A percentile compares a stretch with the other conserved stretches of the same genome.
phyloP scores from a whole-genome alignment of 1,140 invertebrate species.

The Brachionus koreanus region DNA sequence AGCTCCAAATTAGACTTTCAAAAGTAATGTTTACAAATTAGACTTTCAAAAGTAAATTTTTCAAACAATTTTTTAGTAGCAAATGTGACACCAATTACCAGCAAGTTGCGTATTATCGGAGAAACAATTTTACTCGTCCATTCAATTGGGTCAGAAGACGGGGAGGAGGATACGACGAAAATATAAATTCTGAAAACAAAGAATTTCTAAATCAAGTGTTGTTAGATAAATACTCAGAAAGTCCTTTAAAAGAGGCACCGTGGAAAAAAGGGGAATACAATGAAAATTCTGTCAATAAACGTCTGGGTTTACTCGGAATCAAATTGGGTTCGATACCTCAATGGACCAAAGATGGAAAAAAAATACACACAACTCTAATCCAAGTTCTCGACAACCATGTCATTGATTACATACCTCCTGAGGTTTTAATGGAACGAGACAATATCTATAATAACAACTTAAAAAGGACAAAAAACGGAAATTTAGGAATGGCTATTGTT shows the following conservation, averaged over 20 bases:
- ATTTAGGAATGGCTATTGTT: constrained; percentile 71
- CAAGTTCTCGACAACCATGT: constrained; percentile 94
- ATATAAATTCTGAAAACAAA: constrained; percentile 73
- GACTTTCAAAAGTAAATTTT: background rate
- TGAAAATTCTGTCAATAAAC: constrained; percentile 53
- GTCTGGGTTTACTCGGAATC: constrained; percentile 79
- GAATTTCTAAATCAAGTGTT: constrained; percentile 75
- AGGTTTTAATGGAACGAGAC: constrained; percentile 63
- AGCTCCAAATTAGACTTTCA: background rate
- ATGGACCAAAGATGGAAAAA: constrained; percentile 81
- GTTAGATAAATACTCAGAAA: constrained; percentile 63
- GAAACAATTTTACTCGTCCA: constrained; percentile 16
- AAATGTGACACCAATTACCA: background rate
- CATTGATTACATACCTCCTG: constrained; percentile 80
- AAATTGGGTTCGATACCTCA: constrained; percentile 90
- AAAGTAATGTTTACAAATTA: too few relatives aligned
- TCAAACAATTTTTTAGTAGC: background rate
- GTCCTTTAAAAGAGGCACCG: constrained; percentile 64
- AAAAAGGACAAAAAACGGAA: constrained; percentile 46
- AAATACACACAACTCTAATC: constrained; percentile 72
- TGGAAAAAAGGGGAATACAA: constrained; percentile 65
- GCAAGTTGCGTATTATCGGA: constrained; percentile 25
- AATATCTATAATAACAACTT: constrained; percentile 55
- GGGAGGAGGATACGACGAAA: constrained; percentile 60
- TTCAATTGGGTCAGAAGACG: constrained; percentile 36